These are phyloP conservation scores for Hedya salicella DNA, from an alignment of 2,888 invertebrate genomes.

Conservation along the genomic window DNA sequence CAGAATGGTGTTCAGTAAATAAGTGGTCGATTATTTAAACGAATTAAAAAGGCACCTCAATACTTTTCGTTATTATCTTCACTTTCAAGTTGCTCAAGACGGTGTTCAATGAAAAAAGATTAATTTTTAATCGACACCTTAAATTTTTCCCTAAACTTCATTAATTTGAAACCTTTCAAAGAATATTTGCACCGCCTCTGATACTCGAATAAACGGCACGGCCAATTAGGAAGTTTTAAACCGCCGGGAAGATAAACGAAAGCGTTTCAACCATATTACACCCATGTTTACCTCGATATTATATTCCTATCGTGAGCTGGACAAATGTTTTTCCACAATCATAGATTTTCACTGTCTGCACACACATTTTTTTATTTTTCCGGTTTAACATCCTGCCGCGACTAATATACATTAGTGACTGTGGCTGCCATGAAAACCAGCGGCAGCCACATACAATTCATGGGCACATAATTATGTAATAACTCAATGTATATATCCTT, in stretches of 20 bases:
- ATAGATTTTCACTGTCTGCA: no score
- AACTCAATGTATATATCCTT: no score
- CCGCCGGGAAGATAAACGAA: slow-evolving; percentile 19
- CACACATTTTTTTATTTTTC: no score
- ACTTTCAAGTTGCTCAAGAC: slow-evolving; percentile 4
- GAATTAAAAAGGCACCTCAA: slow-evolving; percentile 8
- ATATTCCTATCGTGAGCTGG: no score
- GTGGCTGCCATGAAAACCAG: no score
- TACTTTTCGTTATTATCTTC: not conserved
- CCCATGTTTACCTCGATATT: slow-evolving; percentile 22
- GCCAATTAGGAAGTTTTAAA: slow-evolving; percentile 30
- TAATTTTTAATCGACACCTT: slow-evolving; percentile 21
- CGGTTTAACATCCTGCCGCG: no score
- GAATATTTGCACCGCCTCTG: slow-evolving; percentile 7
- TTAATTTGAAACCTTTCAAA: not conserved
- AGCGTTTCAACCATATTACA: slow-evolving; percentile 11
- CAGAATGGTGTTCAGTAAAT: not conserved
- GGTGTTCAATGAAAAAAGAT: slow-evolving; percentile 4
- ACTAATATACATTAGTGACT: no score
- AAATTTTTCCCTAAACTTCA: slow-evolving; percentile 7
- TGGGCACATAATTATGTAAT: no score
- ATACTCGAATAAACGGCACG: slow-evolving; percentile 7
- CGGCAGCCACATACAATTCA: no score
- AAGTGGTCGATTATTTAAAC: slow-evolving; percentile 2
- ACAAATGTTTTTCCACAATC: no score